phyloP scores from a whole-genome alignment of 2,888 invertebrate genomes.

The Hyles lineata region DNA sequence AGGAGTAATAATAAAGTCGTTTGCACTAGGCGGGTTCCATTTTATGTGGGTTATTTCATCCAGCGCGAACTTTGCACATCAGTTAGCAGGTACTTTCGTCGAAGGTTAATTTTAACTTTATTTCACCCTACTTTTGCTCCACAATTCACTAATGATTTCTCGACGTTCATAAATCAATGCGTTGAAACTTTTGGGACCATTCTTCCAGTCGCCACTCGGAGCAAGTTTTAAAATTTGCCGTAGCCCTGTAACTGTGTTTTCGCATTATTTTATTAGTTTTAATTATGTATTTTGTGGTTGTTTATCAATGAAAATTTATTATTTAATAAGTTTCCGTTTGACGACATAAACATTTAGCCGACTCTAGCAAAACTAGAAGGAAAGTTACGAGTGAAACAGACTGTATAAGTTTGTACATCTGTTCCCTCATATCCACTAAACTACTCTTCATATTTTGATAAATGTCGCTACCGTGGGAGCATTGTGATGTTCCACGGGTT shows the following conservation, averaged over 20 bases:
- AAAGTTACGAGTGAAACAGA: no score
- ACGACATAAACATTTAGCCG: no score
- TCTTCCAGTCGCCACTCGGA: slow-evolving; percentile 50
- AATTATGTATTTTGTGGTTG: slow-evolving; percentile 27
- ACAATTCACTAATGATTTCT: slow-evolving; percentile 60
- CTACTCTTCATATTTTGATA: no score
- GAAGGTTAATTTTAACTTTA: slow-evolving; percentile 62
- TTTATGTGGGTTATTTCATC: slow-evolving; percentile 44
- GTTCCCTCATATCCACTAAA: no score
- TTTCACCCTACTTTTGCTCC: slow-evolving; percentile 53
- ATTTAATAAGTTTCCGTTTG: not conserved
- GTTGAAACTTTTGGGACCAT: slow-evolving; percentile 50
- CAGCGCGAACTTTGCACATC: slow-evolving; percentile 45
- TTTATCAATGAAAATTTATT: slow-evolving; percentile 9
- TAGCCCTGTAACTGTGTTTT: slow-evolving; percentile 39
- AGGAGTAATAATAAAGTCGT: slow-evolving; percentile 19
- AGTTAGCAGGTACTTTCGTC: slow-evolving; percentile 46
- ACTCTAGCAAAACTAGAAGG: no score
- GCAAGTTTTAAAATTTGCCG: slow-evolving; percentile 48
- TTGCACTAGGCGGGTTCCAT: slow-evolving; percentile 32
- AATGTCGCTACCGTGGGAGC: no score
- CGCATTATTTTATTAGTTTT: slow-evolving; percentile 19
- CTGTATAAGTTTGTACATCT: no score
- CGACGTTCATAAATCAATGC: slow-evolving; percentile 61
- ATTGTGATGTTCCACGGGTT: no score